Percentiles rank a stretch among this genome's conserved stretches.
Evolutionary conservation across 2,113 vertebrate species (phyloP).

Genomic region (Cyanistes caeruleus): DNA sequence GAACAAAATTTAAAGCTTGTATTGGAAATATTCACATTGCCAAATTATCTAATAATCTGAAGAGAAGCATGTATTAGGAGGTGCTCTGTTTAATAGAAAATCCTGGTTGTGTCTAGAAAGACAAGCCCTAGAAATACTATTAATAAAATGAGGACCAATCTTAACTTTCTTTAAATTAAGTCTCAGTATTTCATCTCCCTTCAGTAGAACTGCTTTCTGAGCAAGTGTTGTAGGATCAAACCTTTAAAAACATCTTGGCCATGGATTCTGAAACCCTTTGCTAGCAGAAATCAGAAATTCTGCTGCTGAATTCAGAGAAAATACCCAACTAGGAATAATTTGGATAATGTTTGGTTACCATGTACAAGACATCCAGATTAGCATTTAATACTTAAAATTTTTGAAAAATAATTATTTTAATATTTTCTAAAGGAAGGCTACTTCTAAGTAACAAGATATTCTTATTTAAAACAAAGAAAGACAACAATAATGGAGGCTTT

Average conservation of each 20-base stretch:
- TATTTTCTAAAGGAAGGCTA: background rate
- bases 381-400: background rate
- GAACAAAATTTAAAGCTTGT: background rate
- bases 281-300: background rate
- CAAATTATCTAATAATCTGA: background rate
- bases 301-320: background rate
- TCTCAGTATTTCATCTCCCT: background rate
- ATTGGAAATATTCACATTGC: background rate
- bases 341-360: background rate
- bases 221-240: background rate
- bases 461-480: background rate
- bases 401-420: background rate
- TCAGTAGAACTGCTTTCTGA: background rate
- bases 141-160: background rate
- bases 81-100: background rate
- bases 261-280: background rate
- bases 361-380: background rate
- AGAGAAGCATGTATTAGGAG: background rate
- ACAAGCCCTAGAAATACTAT: background rate
- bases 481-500: accelerated
- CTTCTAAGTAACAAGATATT: background rate
- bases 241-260: background rate
- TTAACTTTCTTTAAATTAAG: background rate
- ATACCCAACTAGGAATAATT: background rate
- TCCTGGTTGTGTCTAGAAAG: background rate